Base-by-base conservation (phyloP, 2,113 vertebrate species). In the Smithornis capensis region DNA sequence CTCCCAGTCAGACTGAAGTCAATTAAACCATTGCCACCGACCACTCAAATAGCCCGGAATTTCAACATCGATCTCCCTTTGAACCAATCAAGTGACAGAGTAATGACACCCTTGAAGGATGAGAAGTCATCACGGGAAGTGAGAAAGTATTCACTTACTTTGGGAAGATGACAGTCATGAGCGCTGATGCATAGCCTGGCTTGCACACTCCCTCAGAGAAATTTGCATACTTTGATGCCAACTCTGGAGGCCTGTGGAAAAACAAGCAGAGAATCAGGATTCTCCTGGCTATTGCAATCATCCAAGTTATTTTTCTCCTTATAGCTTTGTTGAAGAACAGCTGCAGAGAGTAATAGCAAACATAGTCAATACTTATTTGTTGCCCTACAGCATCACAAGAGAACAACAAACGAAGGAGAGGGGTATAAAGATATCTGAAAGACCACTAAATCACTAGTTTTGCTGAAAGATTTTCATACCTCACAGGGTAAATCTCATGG, bases 141-240 rank as follows among this genome's bases (percentile, higher is more conserved):
- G 14, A 28, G 69, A 40, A n/a, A 63, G 35, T 24, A 19, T 76
- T 74, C 77, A 97, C 99, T 99, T 98, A 99, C 99, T 99, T 99
- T 86, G 99, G 99, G 94, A 99, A 99, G 98, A 99, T 99, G 97
- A 98, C 96, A 47, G 98, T 98, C 99, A 99, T 99, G 97, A 99
- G 98, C 62, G 99, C 98, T 70, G 99, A 98, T 63, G 99, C 98
- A 60, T 99, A 99, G 95, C 99, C 99, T 21, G 98, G 99, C 84
- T 98, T 99, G 98, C 99, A 99, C 87, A 94, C 84, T 94, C 99
- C 99, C 69, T 99, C 98, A 37, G 98, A 99, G 95, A 99, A 98
- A 98, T 99, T 99, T 86, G 98, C 98, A 42, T 99, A 99, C 97
- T 99, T 99, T 93, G 98, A 98, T 87, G 97, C 95, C 96, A 99